phyloP scores from a whole-genome alignment of 2,797 vertebrate species.

The Triplophysa yarkandensis region DNA sequence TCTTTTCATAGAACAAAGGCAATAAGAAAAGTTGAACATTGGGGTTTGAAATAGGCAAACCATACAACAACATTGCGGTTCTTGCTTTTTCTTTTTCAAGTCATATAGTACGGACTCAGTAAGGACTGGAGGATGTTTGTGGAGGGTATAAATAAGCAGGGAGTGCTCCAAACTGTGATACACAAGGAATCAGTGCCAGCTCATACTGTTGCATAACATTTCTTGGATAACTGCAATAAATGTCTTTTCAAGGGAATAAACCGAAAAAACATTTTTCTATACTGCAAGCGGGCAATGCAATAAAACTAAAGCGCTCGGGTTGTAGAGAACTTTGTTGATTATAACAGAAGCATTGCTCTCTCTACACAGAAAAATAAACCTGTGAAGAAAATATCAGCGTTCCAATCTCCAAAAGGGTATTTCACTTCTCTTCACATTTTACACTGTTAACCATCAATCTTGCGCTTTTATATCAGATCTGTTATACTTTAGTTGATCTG shows the following conservation, averaged over 20 bases:
- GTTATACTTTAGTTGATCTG: slow-evolving; percentile 11
- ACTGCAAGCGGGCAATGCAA: not conserved
- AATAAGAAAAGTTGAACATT: slow-evolving; percentile 78
- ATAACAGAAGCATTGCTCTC: not conserved
- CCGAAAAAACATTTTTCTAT: not conserved
- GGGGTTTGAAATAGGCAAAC: slow-evolving; percentile 72
- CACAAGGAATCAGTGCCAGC: not conserved
- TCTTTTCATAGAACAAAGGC: slow-evolving; percentile 76
- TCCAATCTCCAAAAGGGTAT: slow-evolving; percentile 8
- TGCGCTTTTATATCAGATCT: slow-evolving; percentile 27
- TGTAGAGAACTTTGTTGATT: slow-evolving; percentile 2
- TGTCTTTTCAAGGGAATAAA: not conserved
- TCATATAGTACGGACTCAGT: not conserved
- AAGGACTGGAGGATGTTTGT: not conserved
- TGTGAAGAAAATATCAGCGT: not conserved
- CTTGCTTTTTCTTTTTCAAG: not conserved
- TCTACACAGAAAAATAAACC: not conserved
- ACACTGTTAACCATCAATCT: not conserved
- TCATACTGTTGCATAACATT: not conserved
- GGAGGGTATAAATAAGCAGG: not conserved
- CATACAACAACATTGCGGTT: not conserved
- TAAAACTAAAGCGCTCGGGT: not conserved
- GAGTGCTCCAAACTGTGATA: not conserved
- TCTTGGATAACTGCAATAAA: not conserved
- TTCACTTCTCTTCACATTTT: not conserved